A percentile compares a stretch with the other conserved stretches of the same genome.
Conservation (phyloP, 2,797 vertebrate genomes). For the Adelosebastes latens region DNA sequence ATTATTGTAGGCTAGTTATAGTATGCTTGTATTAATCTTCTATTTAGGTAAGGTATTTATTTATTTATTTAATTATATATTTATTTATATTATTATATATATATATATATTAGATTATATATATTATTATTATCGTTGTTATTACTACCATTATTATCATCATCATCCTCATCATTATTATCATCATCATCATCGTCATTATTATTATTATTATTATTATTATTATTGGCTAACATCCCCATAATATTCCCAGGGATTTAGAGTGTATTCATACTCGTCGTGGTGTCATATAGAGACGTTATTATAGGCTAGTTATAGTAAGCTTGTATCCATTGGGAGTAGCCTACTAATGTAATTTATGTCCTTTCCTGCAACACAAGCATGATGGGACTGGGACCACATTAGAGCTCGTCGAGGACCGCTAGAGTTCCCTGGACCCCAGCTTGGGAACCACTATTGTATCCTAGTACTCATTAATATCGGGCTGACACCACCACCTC, state of each 20-base stretch:
- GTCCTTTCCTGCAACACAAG: background rate
- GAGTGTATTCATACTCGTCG: background rate
- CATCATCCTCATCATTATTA: too few relatives aligned
- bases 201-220: too few relatives aligned
- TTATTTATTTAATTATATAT: too few relatives aligned
- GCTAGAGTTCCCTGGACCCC: conserved; percentile 32
- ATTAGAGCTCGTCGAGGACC: background rate
- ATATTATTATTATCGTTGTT: background rate
- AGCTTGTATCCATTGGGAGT: background rate
- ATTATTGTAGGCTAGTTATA: background rate
- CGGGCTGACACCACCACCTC: conserved; percentile 19
- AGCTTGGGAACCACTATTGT: background rate
- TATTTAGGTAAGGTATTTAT: too few relatives aligned
- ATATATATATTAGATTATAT: too few relatives aligned
- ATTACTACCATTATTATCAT: background rate
- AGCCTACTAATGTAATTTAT: background rate
- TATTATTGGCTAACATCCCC: background rate
- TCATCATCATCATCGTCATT: too few relatives aligned
- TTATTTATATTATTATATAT: background rate
- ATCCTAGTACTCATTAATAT: conserved; percentile 24
- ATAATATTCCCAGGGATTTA: background rate
- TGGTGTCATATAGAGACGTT: background rate
- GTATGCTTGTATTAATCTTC: background rate
- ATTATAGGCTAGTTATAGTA: background rate
- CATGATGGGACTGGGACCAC: background rate